phyloP scores from a whole-genome alignment of 2,797 vertebrate species.

The Lutra lutra region DNA sequence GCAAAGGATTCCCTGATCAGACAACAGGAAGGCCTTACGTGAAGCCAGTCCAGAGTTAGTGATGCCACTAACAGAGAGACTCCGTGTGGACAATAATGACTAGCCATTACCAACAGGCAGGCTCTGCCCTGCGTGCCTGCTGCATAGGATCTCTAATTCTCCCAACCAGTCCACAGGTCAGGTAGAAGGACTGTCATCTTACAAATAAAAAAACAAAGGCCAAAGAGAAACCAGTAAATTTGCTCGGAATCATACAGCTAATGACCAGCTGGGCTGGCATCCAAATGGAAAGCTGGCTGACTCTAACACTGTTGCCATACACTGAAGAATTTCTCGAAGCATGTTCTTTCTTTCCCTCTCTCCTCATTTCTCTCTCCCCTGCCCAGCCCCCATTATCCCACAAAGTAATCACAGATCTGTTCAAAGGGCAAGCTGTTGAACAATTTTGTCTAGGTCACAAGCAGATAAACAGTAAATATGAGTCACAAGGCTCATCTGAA shows the following conservation, averaged over 20 bases:
- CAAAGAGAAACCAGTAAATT: neutral
- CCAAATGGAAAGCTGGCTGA: neutral
- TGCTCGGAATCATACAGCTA: neutral
- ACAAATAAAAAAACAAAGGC: conserved; percentile 12
- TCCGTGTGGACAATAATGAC: neutral
- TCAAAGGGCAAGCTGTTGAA: conserved; percentile 24
- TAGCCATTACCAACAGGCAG: neutral
- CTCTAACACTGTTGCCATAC: neutral
- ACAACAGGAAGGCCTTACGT: neutral
- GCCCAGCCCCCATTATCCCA: neutral
- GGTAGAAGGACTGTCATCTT: neutral
- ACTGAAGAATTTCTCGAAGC: neutral
- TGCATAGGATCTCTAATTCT: neutral
- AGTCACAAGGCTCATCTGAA: conserved; percentile 41
- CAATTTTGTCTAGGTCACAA: conserved; percentile 37
- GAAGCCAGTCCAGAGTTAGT: neutral
- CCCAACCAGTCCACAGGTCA: neutral
- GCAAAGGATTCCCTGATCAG: neutral
- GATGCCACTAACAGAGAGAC: neutral
- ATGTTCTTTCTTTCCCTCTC: neutral
- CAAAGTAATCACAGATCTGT: conserved; percentile 15
- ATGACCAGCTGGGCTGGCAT: neutral
- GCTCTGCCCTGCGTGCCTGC: neutral
- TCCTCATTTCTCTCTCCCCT: neutral
- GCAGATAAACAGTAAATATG: conserved; percentile 36